phyloP scores from a whole-genome alignment of 2,888 invertebrate species.

The Eupithecia inturbata region DNA sequence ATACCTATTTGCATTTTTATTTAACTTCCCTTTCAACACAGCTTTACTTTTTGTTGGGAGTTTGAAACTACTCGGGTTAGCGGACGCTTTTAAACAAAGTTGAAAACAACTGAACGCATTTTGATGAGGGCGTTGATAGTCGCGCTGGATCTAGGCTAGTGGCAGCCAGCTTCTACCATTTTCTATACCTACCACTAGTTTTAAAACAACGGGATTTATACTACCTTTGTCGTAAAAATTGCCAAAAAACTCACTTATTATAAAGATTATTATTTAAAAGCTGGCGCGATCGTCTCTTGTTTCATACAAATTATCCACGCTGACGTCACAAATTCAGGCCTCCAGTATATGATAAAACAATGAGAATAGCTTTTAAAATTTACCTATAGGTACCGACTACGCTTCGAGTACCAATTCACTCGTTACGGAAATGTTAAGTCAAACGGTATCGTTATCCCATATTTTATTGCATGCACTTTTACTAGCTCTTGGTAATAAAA shows the following conservation, averaged over 20 bases:
- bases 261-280: not conserved
- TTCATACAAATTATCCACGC: no score
- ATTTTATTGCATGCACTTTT: slow-evolving; percentile 5
- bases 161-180: not conserved
- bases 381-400: no score
- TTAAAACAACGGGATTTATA: no score
- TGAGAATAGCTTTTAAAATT: no score
- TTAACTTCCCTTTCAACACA: slow-evolving; percentile 17
- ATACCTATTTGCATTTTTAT: slow-evolving; percentile 33
- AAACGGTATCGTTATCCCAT: not conserved
- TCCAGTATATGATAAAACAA: no score
- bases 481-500: slow-evolving; percentile 2
- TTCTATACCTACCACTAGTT: not conserved
- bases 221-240: not conserved
- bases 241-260: not conserved
- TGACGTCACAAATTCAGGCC: no score
- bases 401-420: not conserved
- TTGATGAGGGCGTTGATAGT: slow-evolving; percentile 17
- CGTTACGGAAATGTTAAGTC: not conserved
- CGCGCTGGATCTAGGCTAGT: not conserved
- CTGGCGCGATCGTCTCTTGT: no score
- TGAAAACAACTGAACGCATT: slow-evolving; percentile 28
- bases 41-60: slow-evolving; percentile 26
- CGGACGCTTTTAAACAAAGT: slow-evolving; percentile 20
- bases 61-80: slow-evolving; percentile 15